A percentile compares a stretch with the other conserved stretches of the same genome.
These are phyloP conservation scores for Ophiodon elongatus DNA, from an alignment of 2,113 vertebrate species.

Conservation along the genomic window DNA sequence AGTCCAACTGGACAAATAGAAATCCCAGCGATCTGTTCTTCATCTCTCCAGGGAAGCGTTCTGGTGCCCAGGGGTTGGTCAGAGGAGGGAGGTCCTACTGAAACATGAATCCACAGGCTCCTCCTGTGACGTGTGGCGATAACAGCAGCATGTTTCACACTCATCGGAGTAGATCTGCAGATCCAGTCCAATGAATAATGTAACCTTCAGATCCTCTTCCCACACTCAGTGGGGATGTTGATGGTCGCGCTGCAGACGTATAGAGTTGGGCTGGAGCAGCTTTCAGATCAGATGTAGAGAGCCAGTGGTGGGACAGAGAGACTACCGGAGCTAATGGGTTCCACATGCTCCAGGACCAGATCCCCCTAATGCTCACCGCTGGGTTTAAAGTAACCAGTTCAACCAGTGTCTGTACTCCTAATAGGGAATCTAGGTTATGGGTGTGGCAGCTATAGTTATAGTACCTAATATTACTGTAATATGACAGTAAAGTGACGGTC, in stretches of 20 bases:
- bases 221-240: background rate
- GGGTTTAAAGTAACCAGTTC: background rate
- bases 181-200: too few relatives aligned
- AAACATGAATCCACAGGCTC: too few relatives aligned
- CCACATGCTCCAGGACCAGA: background rate
- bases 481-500: background rate
- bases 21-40: too few relatives aligned
- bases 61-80: too few relatives aligned
- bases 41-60: too few relatives aligned
- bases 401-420: background rate
- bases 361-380: background rate
- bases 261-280: slow-evolving; percentile 17
- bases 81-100: too few relatives aligned
- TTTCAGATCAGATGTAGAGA: slow-evolving; percentile 38
- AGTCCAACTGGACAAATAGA: too few relatives aligned
- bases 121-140: too few relatives aligned
- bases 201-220: background rate
- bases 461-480: background rate
- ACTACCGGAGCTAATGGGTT: slow-evolving; percentile 25
- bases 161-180: background rate
- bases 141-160: too few relatives aligned
- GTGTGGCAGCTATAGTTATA: background rate
- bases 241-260: slow-evolving; percentile 3
- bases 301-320: background rate
- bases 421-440: too few relatives aligned